A percentile compares a stretch with the other conserved stretches of the same genome.
Evolutionary conservation across 2,888 invertebrate species (phyloP).

Genomic region (Caenorhabditis virilis): DNA sequence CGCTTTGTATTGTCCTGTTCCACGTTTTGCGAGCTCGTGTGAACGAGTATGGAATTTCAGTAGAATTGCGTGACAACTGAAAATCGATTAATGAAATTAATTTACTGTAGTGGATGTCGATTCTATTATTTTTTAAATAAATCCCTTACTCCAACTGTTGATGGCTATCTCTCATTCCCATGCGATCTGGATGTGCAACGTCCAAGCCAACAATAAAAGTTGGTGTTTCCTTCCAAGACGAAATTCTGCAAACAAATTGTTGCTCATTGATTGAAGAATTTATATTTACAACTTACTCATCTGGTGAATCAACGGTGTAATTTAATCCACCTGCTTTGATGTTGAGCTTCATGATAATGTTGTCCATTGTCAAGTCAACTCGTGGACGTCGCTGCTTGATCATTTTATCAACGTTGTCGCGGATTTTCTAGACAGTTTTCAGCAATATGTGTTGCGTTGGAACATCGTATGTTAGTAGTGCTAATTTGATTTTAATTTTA

Average conservation of each 20-base stretch:
- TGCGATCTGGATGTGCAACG: slow-evolving; percentile 34
- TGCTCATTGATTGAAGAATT: not conserved
- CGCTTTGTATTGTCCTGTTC: slow-evolving; percentile 34
- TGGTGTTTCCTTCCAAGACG: slow-evolving; percentile 14
- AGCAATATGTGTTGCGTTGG: slow-evolving; percentile 33
- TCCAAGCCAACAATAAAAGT: slow-evolving; percentile 35
- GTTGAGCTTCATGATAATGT: slow-evolving; percentile 39
- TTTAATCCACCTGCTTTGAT: slow-evolving; percentile 37
- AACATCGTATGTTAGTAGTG: slow-evolving; percentile 28
- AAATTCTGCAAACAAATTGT: slow-evolving; percentile 13
- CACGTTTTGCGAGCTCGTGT: slow-evolving; percentile 55
- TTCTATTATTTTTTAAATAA: not conserved
- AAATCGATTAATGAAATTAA: no score
- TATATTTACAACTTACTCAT: slow-evolving; percentile 17
- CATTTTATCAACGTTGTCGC: slow-evolving; percentile 18
- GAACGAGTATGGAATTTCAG: slow-evolving; percentile 28
- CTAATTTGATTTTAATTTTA: slow-evolving; percentile 34
- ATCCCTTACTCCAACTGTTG: slow-evolving; percentile 33
- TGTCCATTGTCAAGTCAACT: slow-evolving; percentile 27
- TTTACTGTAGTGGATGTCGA: not conserved
- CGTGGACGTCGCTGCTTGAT: slow-evolving; percentile 5
- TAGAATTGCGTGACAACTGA: slow-evolving; percentile 33
- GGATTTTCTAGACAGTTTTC: slow-evolving; percentile 21
- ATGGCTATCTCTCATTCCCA: slow-evolving; percentile 25
- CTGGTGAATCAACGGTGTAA: slow-evolving; percentile 33